A percentile compares a stretch with the other conserved stretches of the same genome.
These are phyloP conservation scores for Aphidius gifuensis DNA, from an alignment of 1,140 invertebrate species.

Conservation along the genomic window DNA sequence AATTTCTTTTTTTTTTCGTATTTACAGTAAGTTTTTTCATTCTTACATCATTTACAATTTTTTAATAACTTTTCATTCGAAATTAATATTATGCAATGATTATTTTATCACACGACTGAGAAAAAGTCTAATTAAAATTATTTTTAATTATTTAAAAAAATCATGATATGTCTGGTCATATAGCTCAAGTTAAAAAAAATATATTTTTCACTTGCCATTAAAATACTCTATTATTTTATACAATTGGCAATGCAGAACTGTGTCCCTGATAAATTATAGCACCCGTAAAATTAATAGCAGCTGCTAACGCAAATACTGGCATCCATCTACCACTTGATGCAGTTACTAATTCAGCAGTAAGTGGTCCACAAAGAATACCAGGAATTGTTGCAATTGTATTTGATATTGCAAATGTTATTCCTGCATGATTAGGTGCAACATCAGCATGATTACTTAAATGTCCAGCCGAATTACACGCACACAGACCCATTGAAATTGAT, in stretches of 20 bases:
- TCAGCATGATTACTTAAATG: conserved; percentile 80
- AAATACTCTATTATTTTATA: conserved; percentile 42
- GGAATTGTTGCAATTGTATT: conserved; percentile 80
- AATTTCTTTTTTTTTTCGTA: too few relatives aligned
- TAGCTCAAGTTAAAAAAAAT: background rate
- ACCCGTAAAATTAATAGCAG: conserved; percentile 72
- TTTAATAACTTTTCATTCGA: background rate
- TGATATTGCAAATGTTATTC: conserved; percentile 77
- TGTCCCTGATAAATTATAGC: conserved; percentile 75
- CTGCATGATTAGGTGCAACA: conserved; percentile 76
- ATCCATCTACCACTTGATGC: conserved; percentile 73
- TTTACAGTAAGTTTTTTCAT: too few relatives aligned
- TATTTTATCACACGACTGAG: too few relatives aligned
- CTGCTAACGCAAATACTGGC: conserved; percentile 73
- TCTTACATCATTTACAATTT: conserved; percentile 7
- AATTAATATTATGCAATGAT: too few relatives aligned
- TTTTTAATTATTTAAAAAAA: background rate
- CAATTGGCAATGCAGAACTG: conserved; percentile 68
- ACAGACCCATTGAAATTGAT: conserved; percentile 75
- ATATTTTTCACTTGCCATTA: conserved; percentile 3
- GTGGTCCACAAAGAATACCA: conserved; percentile 74
- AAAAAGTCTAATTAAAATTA: too few relatives aligned
- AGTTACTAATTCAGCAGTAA: conserved; percentile 74
- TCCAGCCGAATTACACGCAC: conserved; percentile 75
- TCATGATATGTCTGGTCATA: conserved; percentile 1